phyloP scores from a whole-genome alignment of 2,797 vertebrate genomes.

The Triplophysa yarkandensis region DNA sequence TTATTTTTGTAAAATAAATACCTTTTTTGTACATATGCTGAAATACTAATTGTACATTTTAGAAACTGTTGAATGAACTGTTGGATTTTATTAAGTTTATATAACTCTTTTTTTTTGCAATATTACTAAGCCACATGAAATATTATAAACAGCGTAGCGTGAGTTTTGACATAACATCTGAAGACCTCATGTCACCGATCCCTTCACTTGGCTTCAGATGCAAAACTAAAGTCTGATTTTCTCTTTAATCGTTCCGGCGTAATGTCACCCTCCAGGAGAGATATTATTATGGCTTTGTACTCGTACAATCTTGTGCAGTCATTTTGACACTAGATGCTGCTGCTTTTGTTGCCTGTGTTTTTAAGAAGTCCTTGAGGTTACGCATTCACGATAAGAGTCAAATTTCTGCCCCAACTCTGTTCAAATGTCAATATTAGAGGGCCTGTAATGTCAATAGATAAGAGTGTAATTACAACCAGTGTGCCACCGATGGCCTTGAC shows the following conservation, averaged over 20 bases:
- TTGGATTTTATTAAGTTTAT: too few relatives aligned
- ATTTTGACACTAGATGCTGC: slow-evolving; percentile 26
- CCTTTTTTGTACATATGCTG: too few relatives aligned
- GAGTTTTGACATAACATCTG: slow-evolving; percentile 56
- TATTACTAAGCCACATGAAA: neutral
- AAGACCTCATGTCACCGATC: slow-evolving; percentile 71
- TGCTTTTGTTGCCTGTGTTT: slow-evolving; percentile 23
- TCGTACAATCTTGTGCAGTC: slow-evolving; percentile 52
- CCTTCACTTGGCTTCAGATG: slow-evolving; percentile 64
- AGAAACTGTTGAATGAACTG: too few relatives aligned
- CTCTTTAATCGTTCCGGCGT: slow-evolving; percentile 70
- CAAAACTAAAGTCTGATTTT: slow-evolving; percentile 65
- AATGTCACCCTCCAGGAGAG: slow-evolving; percentile 72
- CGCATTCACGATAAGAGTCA: slow-evolving; percentile 27
- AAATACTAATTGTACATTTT: too few relatives aligned
- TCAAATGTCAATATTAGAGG: slow-evolving; percentile 38
- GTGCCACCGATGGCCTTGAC: slow-evolving; percentile 9
- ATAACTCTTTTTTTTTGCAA: too few relatives aligned
- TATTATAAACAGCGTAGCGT: slow-evolving; percentile 26
- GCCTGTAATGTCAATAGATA: slow-evolving; percentile 34
- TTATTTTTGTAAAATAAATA: too few relatives aligned
- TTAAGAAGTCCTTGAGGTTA: slow-evolving; percentile 22
- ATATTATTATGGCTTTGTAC: slow-evolving; percentile 74
- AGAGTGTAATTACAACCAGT: slow-evolving; percentile 18
- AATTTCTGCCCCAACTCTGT: slow-evolving; percentile 24